These are phyloP conservation scores for Sinopyrophorus schimmeli DNA, from an alignment of 2,888 invertebrate genomes.

Conservation along the genomic window DNA sequence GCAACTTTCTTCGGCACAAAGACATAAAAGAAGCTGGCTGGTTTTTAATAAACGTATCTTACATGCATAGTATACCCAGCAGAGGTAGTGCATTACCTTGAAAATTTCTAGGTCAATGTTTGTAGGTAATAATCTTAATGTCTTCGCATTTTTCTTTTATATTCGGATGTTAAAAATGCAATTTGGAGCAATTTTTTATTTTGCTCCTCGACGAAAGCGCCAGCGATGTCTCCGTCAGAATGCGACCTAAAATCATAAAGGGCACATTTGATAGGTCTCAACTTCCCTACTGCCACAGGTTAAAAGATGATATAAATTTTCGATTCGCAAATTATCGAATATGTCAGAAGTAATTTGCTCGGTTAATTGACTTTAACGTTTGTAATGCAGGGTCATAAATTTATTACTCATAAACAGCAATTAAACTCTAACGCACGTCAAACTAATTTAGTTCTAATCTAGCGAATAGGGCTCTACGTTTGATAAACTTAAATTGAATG, in stretches of 20 bases:
- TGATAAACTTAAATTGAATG: slow-evolving; percentile 1
- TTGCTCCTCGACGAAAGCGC: too few species aligned
- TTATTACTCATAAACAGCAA: neutral
- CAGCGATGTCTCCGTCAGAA: too few species aligned
- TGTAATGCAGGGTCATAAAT: neutral
- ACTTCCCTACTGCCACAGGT: too few species aligned
- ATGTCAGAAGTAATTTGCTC: too few species aligned
- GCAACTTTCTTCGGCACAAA: slow-evolving; percentile 6
- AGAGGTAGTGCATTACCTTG: neutral
- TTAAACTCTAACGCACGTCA: neutral
- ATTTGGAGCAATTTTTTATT: too few species aligned
- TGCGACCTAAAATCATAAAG: too few species aligned
- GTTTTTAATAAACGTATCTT: too few species aligned
- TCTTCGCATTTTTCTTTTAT: neutral
- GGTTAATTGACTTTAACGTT: too few species aligned
- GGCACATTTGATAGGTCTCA: too few species aligned
- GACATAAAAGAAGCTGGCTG: neutral
- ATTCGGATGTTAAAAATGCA: neutral
- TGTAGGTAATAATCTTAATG: neutral
- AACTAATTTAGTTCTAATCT: neutral
- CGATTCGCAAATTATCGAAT: too few species aligned
- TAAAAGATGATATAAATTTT: too few species aligned
- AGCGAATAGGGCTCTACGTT: neutral
- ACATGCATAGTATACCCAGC: too few species aligned
- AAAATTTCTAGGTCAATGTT: slow-evolving; percentile 5